Evolutionary conservation across 2,888 invertebrate species (phyloP), one percentile per base, ranked within the genome.

Genomic region (Drosophila ochracea): DNA sequence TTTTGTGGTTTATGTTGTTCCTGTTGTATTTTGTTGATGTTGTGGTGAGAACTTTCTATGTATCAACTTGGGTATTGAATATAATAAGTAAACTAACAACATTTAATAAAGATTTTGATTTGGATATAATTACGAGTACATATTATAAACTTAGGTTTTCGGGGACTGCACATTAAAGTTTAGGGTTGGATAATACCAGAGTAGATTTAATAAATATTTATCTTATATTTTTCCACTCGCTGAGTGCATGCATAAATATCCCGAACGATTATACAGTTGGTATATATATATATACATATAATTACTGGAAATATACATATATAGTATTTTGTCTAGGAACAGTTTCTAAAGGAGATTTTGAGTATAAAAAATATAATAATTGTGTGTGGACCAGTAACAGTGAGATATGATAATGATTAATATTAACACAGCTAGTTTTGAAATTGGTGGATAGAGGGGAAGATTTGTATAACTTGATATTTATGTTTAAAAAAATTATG

Each of bases 81-180:
- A 69, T 58, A 61, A 73, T 55, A 66, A 54, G 52, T 73, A 53
- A 75, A 73, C 54, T 70, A 78, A 73, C 82, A 72, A 82, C 82
- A 78, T 72, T 72, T 62, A 74, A 67, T 74, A 72, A 67, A 68
- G 69, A 62, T 55, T 70, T 66, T 50, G 35, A 30, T 37, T 33
- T 54, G 41, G 59, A 21, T 50, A 76, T 49, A 55, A 68, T 31
- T 68, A 68, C 35, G 57, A 68, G 50, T 68, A 68, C 19, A 68
- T 50, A 49, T 41, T 21, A 39, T 57, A 68, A 59, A 63, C 21
- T 52, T 64, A 55, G 58, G 37, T 37, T 52, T 68, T 33, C 28
- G 13, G 52, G 55, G 55, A 57, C 75, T n/a, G 74, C 62, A 73
- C 39, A 69, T 59, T 49, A 59, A 63, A 50, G 25, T 60, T 73